Evolutionary conservation across 1,140 invertebrate genomes (phyloP), one percentile per base, ranked within the genome.

Genomic region (Saccostrea glomerata): DNA sequence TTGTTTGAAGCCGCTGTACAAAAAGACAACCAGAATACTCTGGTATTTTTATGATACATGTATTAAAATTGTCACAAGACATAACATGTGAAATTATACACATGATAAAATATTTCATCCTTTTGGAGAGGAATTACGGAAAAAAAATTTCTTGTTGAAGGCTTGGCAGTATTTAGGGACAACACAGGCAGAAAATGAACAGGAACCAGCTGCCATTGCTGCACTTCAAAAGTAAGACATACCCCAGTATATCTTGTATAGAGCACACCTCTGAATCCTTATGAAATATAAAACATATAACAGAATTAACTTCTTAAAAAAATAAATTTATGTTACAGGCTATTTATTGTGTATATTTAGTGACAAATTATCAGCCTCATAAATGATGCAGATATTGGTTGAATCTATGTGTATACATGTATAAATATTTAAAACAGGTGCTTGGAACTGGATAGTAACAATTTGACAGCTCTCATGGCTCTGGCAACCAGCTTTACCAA

Each of bases 1-100:
- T 97, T 98, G 92, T 99, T 99, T 95, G 99, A 99, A 96, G 98
- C 98, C 86, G 98, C 98, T 66, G 98, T 97, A 11, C 97, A 98
- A 94, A 97, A 98, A 94, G 96, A 98, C 88, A 96, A 97, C 4
- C 96, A 97, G 58, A 97, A 98, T 94, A 94, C 96, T 0, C 97
- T 98, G 94, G 97, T 97, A 55, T 98, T 55, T n/a, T 86, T 55
- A 13, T 63, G 6, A 36, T 60, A 63, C 30, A 36, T 36, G 30
- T 2, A 63, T 23, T 23, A 36, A 70, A 25, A 11, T 83, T 87
- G 58, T 60, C 13, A 15, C 0, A 17, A 60, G 13, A 60, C 20
- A 20, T 60, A 60, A 17, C 20, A 1, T 4, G 3, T 17, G 58
- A 17, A 30, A 30, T 73, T 73, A 73, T 30, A 11, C 3, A 23